phyloP scores from a whole-genome alignment of 1,140 invertebrate genomes.

The Nebria ingens region DNA sequence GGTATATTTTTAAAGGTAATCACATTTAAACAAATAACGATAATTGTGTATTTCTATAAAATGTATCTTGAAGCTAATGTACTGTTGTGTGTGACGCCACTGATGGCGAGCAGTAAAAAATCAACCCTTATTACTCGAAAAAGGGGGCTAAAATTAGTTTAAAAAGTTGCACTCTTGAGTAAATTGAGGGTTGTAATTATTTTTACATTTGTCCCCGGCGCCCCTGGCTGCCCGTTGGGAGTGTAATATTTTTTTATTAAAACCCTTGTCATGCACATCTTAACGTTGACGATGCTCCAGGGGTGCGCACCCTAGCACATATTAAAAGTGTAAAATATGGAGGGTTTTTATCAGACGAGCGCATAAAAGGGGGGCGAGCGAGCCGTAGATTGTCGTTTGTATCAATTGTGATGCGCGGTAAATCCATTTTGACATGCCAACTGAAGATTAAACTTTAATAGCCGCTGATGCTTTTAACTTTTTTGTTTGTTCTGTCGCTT shows the following conservation, averaged over 20 bases:
- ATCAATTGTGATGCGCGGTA: too few species aligned
- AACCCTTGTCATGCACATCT: constrained; percentile 8
- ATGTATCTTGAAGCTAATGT: too few species aligned
- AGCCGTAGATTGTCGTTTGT: too few species aligned
- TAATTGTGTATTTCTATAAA: too few species aligned
- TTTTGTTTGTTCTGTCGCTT: too few species aligned
- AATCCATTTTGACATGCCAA: too few species aligned
- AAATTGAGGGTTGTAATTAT: constrained; percentile 15
- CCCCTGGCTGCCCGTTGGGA: background rate
- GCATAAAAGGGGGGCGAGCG: too few species aligned
- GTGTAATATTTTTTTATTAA: constrained; percentile 14
- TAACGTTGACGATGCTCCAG: background rate
- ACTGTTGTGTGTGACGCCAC: too few species aligned
- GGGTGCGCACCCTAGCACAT: background rate
- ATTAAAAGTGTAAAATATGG: constrained; percentile 4
- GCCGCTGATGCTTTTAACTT: background rate
- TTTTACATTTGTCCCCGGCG: constrained; percentile 15
- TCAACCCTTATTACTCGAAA: background rate
- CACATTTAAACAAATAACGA: too few species aligned
- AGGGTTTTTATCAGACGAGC: background rate
- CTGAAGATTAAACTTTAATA: background rate
- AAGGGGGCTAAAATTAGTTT: constrained; percentile 13
- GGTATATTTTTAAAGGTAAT: too few species aligned
- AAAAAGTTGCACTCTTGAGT: constrained; percentile 13
- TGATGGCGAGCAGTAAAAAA: too few species aligned